Evolutionary conservation across 1,140 invertebrate species (phyloP), one percentile per base, ranked within the genome.

Genomic region (Contarinia nasturtii): DNA sequence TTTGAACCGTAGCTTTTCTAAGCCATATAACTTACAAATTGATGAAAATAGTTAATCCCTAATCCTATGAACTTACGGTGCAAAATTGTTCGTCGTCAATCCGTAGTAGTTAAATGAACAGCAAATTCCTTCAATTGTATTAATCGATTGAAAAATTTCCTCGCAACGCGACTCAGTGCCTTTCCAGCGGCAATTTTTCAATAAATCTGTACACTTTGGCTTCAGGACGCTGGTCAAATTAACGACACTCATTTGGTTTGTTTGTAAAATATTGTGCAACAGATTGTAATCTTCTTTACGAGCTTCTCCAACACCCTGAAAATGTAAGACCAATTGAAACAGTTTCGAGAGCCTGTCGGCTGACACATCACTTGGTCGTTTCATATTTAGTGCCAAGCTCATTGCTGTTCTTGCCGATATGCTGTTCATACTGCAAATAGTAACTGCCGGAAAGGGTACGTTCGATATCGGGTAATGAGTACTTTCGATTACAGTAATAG

Each of bases 21-120:
- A n/a, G n/a, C n/a, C n/a, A n/a, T n/a, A n/a, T n/a, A n/a, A n/a
- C n/a, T n/a, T n/a, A n/a, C n/a, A 14, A 12, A 38, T 38, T 38
- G 36, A 14, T 38, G 36, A 14, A 34, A n/a, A n/a, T n/a, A 44
- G 19, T 8, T 7, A 14, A 12, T 45, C 11, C 12, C 22, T 11
- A 52, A 20, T 33, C 40, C 44, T n/a, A n/a, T 37, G 17, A 46
- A 49, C 54, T 50, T 52, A 62, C 61, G 55, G 52, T 20, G 56
- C 55, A 57, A 65, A 66, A 47, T 59, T 59, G 20, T 65, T 59
- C 5, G 52, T 55, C 19, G 56, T 45, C 1, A 51, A 48, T 1
- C 62, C 72, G 41, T 65, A 72, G 47, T 77, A 79, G 55, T 80
- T 80, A 49, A 79, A 80, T 2, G 72, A 68, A 48, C 78, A 80